Evolutionary conservation across 1,140 invertebrate species (phyloP), one percentile per base, ranked within the genome.

Genomic region (Druon quercuslanigerum): DNA sequence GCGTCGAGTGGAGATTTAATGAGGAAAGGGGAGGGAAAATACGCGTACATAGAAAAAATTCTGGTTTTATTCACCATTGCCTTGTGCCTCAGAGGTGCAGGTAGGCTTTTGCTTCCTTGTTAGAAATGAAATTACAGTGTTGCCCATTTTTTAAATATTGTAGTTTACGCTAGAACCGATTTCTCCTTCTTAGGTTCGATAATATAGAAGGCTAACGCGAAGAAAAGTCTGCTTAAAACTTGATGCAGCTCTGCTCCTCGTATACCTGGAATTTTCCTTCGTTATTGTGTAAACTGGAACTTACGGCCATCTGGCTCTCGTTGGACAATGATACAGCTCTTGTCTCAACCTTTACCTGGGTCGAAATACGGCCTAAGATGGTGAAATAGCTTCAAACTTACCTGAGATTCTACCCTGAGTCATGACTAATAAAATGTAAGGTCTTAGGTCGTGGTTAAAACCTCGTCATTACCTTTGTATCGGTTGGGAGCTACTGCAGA

Each of bases 1-100:
- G 20, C 73, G 71, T 82, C 72, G 76, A 84, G 83, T 81, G 79
- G 60, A 81, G 75, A 82, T 81, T 82, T 84, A 84, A 84, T 82
- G 83, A 84, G 79, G 77, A 76, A 60, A 74, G 33, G 20, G 77
- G 74, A 74, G 52, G 19, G 52, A 80, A 79, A 66, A 80, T 72
- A 25, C 25, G 12, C 33, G 51, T 46, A 9, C 46, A 60, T 25
- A 20, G 51, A 25, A 71, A 72, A 76, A 70, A 50, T 16, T 57
- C 51, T 17, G 57, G 12, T n/a, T 54, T 66, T 52, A 66, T 71
- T 51, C 74, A 70, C 13, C 74, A 75, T 75, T n/a, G 74, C 71
- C 71, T 75, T 52, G 14, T 25, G 57, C 25, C 16, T 33, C 13
- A 40, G 54, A 19, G 25, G 25, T 7, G 8, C 13, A 57, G 19